Base-by-base conservation (phyloP, 2,113 vertebrate genomes). In the Myrmecophaga tridactyla region DNA sequence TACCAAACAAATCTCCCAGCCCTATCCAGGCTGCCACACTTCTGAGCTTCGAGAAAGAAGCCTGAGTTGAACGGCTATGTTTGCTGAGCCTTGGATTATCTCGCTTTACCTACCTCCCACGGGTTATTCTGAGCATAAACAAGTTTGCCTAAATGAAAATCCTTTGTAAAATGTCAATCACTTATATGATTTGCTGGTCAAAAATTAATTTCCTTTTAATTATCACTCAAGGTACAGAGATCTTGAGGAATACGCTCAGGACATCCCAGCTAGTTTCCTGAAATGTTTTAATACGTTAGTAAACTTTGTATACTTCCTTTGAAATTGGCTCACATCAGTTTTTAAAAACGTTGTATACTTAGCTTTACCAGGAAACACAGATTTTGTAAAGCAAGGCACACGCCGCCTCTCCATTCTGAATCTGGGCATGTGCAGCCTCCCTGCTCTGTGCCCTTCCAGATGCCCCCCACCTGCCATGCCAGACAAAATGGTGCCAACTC, bases 141-240 rank as follows among this genome's bases (percentile, higher is more conserved):
- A 62, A 72, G 39, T 62, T 90, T 17, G 0, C 73, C 23, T 62
- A 36, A 56, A 20, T 86, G 72, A 86, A 94, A 82, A 72, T 69
- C 12, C 51, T 80, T 58, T 82, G 31, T 67, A 77, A 83, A 62
- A 60, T 60, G 82, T 65, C 31, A 27, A 56, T 89, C n/a, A 18
- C 73, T 90, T 25, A 6, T 60, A 75, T 29, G 25, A 92, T 31
- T 80, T 85, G 6, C 62, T 36, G 56, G 31, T 92, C 84, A 69
- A 76, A 73, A 90, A 86, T 69, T 70, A 89, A 89, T 85, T 86
- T 85, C 53, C 83, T 84, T 27, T 92, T 92, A 46, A 78, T 75
- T 86, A n/a, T 34, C 53, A 75, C 84, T 83, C 69, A 82, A 7
- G 7, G 29, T 18, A 65, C 31, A 43, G 51, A 41, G 43, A n/a